Percentiles rank a stretch among this genome's conserved stretches.
These are phyloP conservation scores for Cryptocheilus praepositus DNA, from an alignment of 2,888 invertebrate genomes.

Conservation along the genomic window DNA sequence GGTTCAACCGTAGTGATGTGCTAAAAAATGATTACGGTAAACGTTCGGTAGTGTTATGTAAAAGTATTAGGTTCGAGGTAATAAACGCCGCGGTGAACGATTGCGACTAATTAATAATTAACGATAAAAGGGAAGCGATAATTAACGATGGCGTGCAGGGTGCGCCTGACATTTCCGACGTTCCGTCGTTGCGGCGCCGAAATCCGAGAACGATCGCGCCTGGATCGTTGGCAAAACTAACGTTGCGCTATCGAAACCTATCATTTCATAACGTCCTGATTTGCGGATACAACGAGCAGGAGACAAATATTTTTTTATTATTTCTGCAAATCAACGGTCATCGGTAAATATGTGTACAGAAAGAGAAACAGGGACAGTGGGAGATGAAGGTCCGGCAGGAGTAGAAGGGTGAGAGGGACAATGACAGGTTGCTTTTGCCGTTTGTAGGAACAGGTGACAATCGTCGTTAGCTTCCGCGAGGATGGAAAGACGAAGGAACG, in stretches of 20 bases:
- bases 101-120: slow-evolving; percentile 1
- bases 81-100: slow-evolving; percentile 22
- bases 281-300: slow-evolving; percentile 19
- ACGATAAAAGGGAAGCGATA: slow-evolving; percentile 5
- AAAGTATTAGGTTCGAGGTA: slow-evolving; percentile 56
- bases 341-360: slow-evolving; percentile 3
- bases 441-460: slow-evolving; percentile 10
- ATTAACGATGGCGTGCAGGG: slow-evolving; percentile 44
- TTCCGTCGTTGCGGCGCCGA: slow-evolving; percentile 23
- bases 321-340: slow-evolving; percentile 23
- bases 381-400: too few relatives aligned
- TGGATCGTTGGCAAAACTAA: slow-evolving; percentile 44
- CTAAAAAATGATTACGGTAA: slow-evolving; percentile 52
- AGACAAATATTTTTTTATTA: slow-evolving; percentile 30
- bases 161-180: slow-evolving; percentile 41
- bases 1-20: slow-evolving; percentile 55
- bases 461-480: slow-evolving; percentile 14
- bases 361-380: neutral
- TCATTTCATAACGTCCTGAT: slow-evolving; percentile 18
- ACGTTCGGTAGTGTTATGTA: slow-evolving; percentile 56
- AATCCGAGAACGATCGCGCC: slow-evolving; percentile 36
- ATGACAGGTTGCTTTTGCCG: neutral
- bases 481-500: neutral
- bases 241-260: slow-evolving; percentile 17
- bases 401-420: too few relatives aligned